Evolutionary conservation across 2,888 invertebrate species (phyloP).

Genomic region (Dioctria linearis): DNA sequence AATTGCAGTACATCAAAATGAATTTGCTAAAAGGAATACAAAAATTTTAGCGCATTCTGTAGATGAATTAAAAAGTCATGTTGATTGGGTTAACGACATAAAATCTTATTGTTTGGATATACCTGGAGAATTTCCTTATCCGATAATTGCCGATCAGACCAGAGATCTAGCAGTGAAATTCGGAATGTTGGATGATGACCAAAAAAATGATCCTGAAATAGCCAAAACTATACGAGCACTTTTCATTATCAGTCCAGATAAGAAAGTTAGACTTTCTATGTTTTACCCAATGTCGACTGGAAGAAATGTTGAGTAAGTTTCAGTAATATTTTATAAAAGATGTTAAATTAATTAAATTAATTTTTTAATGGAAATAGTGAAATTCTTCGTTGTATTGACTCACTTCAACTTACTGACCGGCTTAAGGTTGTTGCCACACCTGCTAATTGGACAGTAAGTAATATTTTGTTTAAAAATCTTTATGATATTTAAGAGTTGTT

Average conservation of each 20-base stretch:
- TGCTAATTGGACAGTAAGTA: slow-evolving; percentile 85
- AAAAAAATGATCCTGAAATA: slow-evolving; percentile 77
- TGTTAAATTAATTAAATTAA: too few relatives aligned
- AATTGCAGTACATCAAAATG: slow-evolving; percentile 78
- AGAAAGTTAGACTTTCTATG: slow-evolving; percentile 84
- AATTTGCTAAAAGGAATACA: slow-evolving; percentile 80
- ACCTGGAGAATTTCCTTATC: slow-evolving; percentile 83
- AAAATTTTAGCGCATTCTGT: slow-evolving; percentile 87
- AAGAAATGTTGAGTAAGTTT: slow-evolving; percentile 84
- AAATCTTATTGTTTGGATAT: slow-evolving; percentile 80
- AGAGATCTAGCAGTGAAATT: slow-evolving; percentile 80
- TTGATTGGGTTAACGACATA: slow-evolving; percentile 84
- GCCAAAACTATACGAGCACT: slow-evolving; percentile 83
- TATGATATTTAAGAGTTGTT: slow-evolving; percentile 19
- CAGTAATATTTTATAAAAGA: too few relatives aligned
- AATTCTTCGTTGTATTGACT: slow-evolving; percentile 86
- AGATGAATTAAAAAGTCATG: slow-evolving; percentile 81
- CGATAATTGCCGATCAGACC: slow-evolving; percentile 85
- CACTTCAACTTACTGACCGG: slow-evolving; percentile 82
- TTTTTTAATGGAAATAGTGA: slow-evolving; percentile 78
- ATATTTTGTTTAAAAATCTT: neutral
- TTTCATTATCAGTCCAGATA: slow-evolving; percentile 86
- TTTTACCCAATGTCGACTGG: slow-evolving; percentile 90
- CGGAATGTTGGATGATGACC: slow-evolving; percentile 85
- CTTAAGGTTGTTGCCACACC: slow-evolving; percentile 86